These are phyloP conservation scores for Radopholus similis DNA, from an alignment of 1,140 invertebrate genomes.

Conservation along the genomic window DNA sequence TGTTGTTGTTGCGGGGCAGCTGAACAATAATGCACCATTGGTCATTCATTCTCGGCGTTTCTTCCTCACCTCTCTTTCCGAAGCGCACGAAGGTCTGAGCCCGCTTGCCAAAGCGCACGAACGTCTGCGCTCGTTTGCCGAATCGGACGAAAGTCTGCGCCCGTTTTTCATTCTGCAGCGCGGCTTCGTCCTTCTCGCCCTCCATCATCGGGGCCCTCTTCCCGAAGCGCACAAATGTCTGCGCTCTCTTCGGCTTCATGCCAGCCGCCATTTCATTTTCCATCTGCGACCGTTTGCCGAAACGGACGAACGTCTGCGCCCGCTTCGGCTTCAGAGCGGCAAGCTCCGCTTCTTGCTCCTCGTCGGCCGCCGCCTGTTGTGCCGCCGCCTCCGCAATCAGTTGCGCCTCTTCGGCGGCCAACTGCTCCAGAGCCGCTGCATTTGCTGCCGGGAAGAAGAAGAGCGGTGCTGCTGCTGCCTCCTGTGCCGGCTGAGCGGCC, in stretches of 20 bases:
- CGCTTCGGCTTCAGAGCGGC: neutral
- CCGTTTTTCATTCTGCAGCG: neutral
- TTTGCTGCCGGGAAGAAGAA: too few species aligned
- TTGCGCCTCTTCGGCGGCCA: too few species aligned
- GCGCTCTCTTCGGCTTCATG: slow-evolving; percentile 34
- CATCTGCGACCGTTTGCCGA: slow-evolving; percentile 40
- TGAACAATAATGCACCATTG: too few species aligned
- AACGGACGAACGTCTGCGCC: neutral
- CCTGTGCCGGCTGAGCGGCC: too few species aligned
- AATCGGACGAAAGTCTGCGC: slow-evolving; percentile 19
- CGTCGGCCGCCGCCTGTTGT: too few species aligned
- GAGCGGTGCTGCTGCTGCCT: too few species aligned
- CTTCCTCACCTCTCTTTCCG: slow-evolving; percentile 11
- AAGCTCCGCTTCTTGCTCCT: neutral
- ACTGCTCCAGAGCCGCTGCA: too few species aligned
- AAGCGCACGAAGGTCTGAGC: slow-evolving; percentile 41
- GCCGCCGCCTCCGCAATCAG: too few species aligned
- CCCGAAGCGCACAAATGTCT: slow-evolving; percentile 49
- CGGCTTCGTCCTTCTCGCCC: neutral
- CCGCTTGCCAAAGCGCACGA: slow-evolving; percentile 51
- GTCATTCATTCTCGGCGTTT: neutral
- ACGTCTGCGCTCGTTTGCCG: slow-evolving; percentile 46
- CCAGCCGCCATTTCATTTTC: slow-evolving; percentile 47
- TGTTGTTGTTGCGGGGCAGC: too few species aligned
- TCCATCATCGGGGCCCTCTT: slow-evolving; percentile 40